Conservation (phyloP, 2,888 invertebrate species). For the Parthenolecanium corni region DNA sequence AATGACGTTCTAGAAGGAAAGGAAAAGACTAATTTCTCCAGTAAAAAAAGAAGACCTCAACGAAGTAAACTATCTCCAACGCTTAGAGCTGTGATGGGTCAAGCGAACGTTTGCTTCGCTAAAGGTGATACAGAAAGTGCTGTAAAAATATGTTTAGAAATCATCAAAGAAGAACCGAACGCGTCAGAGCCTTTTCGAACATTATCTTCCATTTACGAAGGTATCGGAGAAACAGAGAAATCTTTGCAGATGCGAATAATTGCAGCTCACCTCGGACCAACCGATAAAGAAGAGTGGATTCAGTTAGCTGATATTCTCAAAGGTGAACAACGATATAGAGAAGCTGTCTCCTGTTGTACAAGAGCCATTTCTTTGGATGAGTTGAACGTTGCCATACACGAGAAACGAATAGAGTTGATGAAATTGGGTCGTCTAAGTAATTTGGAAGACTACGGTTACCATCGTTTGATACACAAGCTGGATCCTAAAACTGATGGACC, state of each 20-base stretch:
- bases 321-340: constrained; percentile 57
- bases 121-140: constrained; percentile 73
- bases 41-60: background rate
- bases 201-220: constrained; percentile 77
- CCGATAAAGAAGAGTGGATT: constrained; percentile 75
- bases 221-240: constrained; percentile 59
- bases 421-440: constrained; percentile 51
- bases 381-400: constrained; percentile 56
- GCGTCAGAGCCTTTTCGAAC: constrained; percentile 85
- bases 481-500: constrained; percentile 40
- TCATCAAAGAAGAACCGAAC: constrained; percentile 76
- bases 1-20: background rate
- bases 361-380: constrained; percentile 66
- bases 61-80: constrained; percentile 37
- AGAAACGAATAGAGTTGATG: constrained; percentile 59
- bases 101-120: constrained; percentile 80
- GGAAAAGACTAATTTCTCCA: background rate
- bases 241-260: constrained; percentile 72
- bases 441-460: constrained; percentile 57
- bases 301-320: constrained; percentile 65
- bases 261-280: constrained; percentile 70
- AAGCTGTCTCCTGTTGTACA: constrained; percentile 71
- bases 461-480: constrained; percentile 54
- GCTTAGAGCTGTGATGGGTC: constrained; percentile 81
- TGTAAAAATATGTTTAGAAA: constrained; percentile 82